Base-by-base conservation (phyloP, 2,797 vertebrate species). In the Gymnoscopelus microlampas region DNA sequence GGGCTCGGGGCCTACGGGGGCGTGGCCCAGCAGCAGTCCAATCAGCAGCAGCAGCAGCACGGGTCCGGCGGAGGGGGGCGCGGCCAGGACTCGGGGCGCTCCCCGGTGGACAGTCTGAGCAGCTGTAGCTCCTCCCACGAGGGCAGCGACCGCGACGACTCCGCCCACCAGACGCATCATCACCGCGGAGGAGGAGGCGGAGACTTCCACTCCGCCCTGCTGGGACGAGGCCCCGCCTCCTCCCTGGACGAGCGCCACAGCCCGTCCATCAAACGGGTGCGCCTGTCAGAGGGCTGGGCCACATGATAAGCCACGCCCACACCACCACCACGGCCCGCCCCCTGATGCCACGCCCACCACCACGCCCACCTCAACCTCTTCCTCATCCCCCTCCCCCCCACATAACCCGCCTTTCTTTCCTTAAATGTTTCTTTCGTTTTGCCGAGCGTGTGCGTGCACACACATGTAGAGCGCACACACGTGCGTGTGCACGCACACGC, bases 81-180 rank as follows among this genome's bases (percentile, higher is more conserved):
- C 80, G 96, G 96, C 90, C 97, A 98, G 93, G 97, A 98, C 93
- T 97, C 97, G 90, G 97, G 97, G 83, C 97, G 97, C 82, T 99
- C 98, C 87, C 98, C 98, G 14, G 96, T 97, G 73, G 97, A 99
- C 93, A 99, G 98, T 92, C 94, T 99, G 94, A 98, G 97, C 96
- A 99, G 97, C 94, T 98, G 97, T 91, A 97, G 96, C 95, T 98
- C 96, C 94, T 99, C 97, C 66, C 97, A 99, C 0, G 98, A 99
- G 72, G 98, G 97, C 90, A 99, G 97, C 76, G 97, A 99, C 94
- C 96, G 96, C 10, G 98, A 99, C 80, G 98, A 99, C 75, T 4
- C 26, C 26, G 3, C 39, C 39, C 39, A 44, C 39, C 39, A 9
- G 7, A 44, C 39, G 39, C 39, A 44, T 44, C 39, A 44, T 10